A percentile compares a stretch with the other conserved stretches of the same genome.
Conservation (phyloP, 2,888 invertebrate genomes). For the Tigriopus californicus region DNA sequence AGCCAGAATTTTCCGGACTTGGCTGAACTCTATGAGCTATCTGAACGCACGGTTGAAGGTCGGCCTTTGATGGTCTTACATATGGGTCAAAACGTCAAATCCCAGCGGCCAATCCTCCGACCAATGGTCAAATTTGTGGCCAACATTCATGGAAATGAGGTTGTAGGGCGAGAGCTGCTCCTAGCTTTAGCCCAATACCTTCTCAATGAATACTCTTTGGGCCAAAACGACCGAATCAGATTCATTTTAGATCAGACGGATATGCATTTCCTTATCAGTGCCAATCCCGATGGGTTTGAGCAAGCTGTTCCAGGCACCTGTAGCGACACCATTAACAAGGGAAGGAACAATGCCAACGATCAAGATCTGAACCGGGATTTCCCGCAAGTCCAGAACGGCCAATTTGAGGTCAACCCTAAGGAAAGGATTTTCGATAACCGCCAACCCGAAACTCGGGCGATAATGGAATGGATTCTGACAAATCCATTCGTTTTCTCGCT, state of each 20-base stretch:
- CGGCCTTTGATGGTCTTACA: too few species aligned
- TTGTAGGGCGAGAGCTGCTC: slow-evolving; percentile 21
- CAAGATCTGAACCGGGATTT: slow-evolving; percentile 72
- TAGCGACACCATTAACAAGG: slow-evolving; percentile 44
- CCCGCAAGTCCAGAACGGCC: slow-evolving; percentile 50
- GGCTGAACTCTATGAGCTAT: too few species aligned
- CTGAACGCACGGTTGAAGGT: too few species aligned
- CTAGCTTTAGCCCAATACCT: not conserved
- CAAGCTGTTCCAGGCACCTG: not conserved
- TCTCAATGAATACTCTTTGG: not conserved
- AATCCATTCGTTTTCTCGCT: slow-evolving; percentile 64
- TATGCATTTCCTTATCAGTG: not conserved
- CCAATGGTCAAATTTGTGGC: slow-evolving; percentile 38
- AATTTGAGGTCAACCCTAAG: not conserved
- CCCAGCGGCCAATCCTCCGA: slow-evolving; percentile 19
- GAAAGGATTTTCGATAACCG: not conserved
- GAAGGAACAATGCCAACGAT: slow-evolving; percentile 56
- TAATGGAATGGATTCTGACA: slow-evolving; percentile 51
- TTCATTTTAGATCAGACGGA: not conserved
- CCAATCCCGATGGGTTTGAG: slow-evolving; percentile 12
- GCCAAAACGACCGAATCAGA: not conserved
- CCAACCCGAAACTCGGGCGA: slow-evolving; percentile 58
- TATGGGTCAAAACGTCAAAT: too few species aligned
- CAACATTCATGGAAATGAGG: slow-evolving; percentile 37
- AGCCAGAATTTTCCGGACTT: too few species aligned